Percentiles rank a stretch among this genome's conserved stretches.
These are phyloP conservation scores for Micropoecilia bifurca DNA, from an alignment of 2,797 vertebrate species.

Conservation along the genomic window DNA sequence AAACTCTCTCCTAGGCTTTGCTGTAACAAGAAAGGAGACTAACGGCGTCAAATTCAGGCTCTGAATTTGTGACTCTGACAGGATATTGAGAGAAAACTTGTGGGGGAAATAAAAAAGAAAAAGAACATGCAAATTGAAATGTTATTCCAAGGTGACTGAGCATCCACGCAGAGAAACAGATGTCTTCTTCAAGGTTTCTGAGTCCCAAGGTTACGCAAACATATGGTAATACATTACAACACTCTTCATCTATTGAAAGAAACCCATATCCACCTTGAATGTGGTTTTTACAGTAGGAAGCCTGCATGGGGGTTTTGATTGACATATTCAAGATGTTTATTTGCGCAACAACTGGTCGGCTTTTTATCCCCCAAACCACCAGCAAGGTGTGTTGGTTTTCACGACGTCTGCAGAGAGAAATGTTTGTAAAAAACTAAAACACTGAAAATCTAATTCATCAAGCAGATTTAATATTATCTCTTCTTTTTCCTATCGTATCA, in stretches of 20 bases:
- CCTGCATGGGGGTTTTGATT: conserved; percentile 48
- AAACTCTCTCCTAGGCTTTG: conserved; percentile 37
- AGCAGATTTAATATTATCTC: conserved; percentile 33
- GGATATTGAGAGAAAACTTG: conserved; percentile 24
- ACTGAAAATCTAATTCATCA: conserved; percentile 50
- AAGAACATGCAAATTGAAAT: conserved; percentile 43
- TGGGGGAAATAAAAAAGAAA: background rate
- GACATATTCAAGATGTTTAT: conserved; percentile 51
- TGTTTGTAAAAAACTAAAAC: background rate
- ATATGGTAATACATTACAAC: conserved; percentile 69
- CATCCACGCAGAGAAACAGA: conserved; percentile 67
- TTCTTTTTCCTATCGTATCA: conserved; percentile 22
- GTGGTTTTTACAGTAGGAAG: conserved; percentile 19
- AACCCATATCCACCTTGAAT: conserved; percentile 22
- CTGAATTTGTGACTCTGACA: conserved; percentile 19
- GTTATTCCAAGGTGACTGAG: conserved; percentile 59
- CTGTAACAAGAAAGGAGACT: conserved; percentile 45
- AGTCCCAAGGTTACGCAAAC: conserved; percentile 67
- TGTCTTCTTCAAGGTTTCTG: conserved; percentile 70
- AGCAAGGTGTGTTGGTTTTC: conserved; percentile 13
- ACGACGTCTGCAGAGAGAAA: conserved; percentile 10
- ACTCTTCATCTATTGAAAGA: conserved; percentile 62
- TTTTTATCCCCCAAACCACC: conserved; percentile 18
- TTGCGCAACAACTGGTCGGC: conserved; percentile 27
- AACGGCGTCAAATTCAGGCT: conserved; percentile 29